Percentiles rank a stretch among this genome's conserved stretches.
Conservation (phyloP, 2,113 vertebrate species). For the Muscicapa adusta region DNA sequence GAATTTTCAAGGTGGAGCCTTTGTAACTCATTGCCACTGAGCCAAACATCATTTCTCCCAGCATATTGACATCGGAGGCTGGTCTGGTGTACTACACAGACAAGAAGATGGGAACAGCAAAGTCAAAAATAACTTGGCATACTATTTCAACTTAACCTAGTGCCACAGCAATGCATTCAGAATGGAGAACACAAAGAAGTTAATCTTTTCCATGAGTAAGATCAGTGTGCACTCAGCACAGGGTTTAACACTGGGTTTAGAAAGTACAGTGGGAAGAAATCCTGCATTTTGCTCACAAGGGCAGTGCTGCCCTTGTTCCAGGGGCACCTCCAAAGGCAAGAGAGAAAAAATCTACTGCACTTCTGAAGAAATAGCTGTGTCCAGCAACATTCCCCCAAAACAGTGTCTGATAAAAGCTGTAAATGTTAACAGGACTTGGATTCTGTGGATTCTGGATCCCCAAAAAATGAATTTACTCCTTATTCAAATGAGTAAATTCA, state of each 20-base stretch:
- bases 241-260: background rate
- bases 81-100: slow-evolving; percentile 78
- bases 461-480: background rate
- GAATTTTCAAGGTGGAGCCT: slow-evolving; percentile 86
- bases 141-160: background rate
- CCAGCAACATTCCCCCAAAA: background rate
- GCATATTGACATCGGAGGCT: slow-evolving; percentile 86
- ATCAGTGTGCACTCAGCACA: background rate
- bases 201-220: background rate
- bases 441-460: background rate
- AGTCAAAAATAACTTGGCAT: background rate
- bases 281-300: background rate
- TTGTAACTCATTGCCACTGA: slow-evolving; percentile 87
- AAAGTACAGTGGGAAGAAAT: background rate
- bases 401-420: background rate
- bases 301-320: background rate
- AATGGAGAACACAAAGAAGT: background rate
- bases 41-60: slow-evolving; percentile 89
- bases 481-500: background rate
- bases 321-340: background rate
- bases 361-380: background rate
- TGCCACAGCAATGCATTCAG: background rate
- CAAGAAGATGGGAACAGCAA: background rate
- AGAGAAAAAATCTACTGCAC: background rate
- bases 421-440: background rate